phyloP scores from a whole-genome alignment of 1,140 invertebrate genomes.

The Nautilus pompilius region DNA sequence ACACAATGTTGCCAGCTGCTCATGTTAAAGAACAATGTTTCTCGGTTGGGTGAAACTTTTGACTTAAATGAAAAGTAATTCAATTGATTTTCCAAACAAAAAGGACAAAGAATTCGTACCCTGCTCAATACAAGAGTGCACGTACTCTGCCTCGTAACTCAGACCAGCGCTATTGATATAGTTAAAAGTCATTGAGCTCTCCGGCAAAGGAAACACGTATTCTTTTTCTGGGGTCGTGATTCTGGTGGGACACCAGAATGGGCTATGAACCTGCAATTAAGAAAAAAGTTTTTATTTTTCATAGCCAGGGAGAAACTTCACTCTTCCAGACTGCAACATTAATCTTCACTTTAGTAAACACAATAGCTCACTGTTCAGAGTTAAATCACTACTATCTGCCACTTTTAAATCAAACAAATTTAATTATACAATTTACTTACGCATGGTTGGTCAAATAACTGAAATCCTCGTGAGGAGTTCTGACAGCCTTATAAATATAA shows the following conservation, averaged over 20 bases:
- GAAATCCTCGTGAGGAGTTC: no score
- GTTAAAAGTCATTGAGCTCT: conserved; percentile 12
- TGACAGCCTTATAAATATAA: no score
- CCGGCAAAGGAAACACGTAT: conserved; percentile 14
- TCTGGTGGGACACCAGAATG: conserved; percentile 20
- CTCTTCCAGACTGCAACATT: background rate
- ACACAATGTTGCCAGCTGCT: background rate
- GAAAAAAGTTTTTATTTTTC: no score
- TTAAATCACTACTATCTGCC: background rate
- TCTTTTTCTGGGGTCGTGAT: conserved; percentile 7
- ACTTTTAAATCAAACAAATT: no score
- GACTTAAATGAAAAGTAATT: background rate
- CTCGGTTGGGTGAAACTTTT: no score
- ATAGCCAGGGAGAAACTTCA: background rate
- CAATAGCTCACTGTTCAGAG: background rate
- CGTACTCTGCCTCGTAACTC: conserved; percentile 14
- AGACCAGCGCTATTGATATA: conserved; percentile 17
- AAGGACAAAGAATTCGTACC: conserved; percentile 1
- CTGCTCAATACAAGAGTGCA: conserved; percentile 8
- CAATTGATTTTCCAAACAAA: background rate
- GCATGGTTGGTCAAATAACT: background rate
- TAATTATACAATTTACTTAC: background rate
- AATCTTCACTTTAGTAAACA: background rate
- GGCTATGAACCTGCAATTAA: conserved; percentile 7
- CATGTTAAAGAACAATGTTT: background rate